Percentiles rank a stretch among this genome's conserved stretches.
Evolutionary conservation across 2,113 vertebrate species (phyloP).

Genomic region (Jaculus jaculus): DNA sequence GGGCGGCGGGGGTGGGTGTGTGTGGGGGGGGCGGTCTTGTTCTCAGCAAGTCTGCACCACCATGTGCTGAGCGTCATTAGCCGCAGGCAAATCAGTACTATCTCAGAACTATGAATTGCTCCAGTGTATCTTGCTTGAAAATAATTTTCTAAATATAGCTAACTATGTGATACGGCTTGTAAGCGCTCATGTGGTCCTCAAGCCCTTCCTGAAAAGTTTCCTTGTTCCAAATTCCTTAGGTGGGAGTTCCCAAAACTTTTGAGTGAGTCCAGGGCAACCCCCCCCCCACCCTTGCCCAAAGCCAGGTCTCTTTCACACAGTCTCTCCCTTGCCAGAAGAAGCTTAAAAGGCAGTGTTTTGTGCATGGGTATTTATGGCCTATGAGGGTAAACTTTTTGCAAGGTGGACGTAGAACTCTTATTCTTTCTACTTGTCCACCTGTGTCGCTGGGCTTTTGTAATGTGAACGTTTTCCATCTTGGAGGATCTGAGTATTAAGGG

Average conservation of each 20-base stretch:
- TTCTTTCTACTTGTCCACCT: neutral
- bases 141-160: slow-evolving; percentile 68
- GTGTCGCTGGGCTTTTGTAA: neutral
- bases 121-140: slow-evolving; percentile 43
- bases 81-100: neutral
- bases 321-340: neutral
- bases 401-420: neutral
- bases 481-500: neutral
- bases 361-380: neutral
- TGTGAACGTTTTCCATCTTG: neutral
- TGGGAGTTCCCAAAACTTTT: slow-evolving; percentile 41
- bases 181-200: neutral
- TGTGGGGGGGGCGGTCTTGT: neutral
- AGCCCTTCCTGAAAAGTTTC: slow-evolving; percentile 64
- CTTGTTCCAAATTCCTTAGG: slow-evolving; percentile 62
- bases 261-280: neutral
- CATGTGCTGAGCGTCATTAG: neutral
- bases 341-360: neutral
- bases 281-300: neutral
- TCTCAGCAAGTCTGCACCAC: neutral
- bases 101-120: slow-evolving; percentile 40
- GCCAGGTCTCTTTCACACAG: neutral
- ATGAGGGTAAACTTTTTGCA: neutral
- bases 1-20: too few species aligned
- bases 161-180: slow-evolving; percentile 40